Conservation (phyloP, 2,113 vertebrate genomes). For the Rousettus leschenaultii region DNA sequence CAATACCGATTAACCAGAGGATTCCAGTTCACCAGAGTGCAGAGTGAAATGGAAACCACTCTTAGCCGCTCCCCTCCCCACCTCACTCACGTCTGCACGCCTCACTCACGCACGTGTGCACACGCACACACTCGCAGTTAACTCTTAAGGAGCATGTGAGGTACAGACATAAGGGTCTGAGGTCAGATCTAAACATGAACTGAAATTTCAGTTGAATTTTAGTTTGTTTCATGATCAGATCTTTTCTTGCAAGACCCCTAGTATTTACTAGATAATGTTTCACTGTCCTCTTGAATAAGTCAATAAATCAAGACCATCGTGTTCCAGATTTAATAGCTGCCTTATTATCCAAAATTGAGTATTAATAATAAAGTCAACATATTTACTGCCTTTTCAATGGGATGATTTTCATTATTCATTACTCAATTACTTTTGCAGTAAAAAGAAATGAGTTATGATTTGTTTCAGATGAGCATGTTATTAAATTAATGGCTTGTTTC, state of each 20-base stretch:
- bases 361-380: conserved; percentile 72
- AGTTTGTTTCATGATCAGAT: conserved; percentile 14
- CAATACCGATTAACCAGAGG: not conserved
- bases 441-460: conserved; percentile 68
- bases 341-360: conserved; percentile 68
- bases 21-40: not conserved
- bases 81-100: not conserved
- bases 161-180: not conserved
- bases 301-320: conserved; percentile 60
- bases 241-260: conserved; percentile 29
- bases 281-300: conserved; percentile 45
- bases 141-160: not conserved
- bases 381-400: conserved; percentile 57
- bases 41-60: not conserved
- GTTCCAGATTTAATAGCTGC: conserved; percentile 55
- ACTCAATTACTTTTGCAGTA: conserved; percentile 67
- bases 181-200: not conserved
- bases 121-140: not conserved
- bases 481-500: conserved; percentile 66
- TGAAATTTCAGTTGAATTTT: conserved; percentile 47
- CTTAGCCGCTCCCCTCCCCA: not conserved
- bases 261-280: conserved; percentile 38
- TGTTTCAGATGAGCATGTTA: conserved; percentile 60
- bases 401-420: conserved; percentile 61
- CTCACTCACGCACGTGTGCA: not conserved